These are phyloP conservation scores for Syncerus caffer DNA, from an alignment of 2,797 vertebrate species.

Conservation along the genomic window DNA sequence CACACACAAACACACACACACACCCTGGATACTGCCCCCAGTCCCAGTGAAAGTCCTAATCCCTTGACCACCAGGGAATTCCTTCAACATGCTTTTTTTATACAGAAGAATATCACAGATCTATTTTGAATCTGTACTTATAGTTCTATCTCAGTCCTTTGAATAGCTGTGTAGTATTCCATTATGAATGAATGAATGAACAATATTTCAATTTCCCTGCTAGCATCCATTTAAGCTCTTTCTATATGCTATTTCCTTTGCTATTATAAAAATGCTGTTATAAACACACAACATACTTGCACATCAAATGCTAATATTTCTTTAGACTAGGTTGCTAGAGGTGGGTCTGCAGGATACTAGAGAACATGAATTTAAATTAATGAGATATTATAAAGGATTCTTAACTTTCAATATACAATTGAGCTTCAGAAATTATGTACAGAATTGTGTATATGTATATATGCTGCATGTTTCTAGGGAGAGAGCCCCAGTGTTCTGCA, in stretches of 20 bases:
- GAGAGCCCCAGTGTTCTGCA: background rate
- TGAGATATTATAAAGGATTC: background rate
- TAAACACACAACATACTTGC: background rate
- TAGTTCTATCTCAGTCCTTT: background rate
- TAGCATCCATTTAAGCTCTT: background rate
- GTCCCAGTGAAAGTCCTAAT: background rate
- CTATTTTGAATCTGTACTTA: background rate
- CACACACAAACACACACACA: background rate
- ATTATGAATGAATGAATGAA: background rate
- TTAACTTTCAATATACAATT: background rate
- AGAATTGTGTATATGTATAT: background rate
- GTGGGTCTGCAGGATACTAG: background rate
- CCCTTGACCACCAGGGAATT: background rate
- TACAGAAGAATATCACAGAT: background rate
- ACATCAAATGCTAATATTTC: background rate
- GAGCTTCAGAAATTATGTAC: background rate
- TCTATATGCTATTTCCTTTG: background rate
- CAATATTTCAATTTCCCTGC: background rate
- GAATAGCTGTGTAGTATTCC: background rate
- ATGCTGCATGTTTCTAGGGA: background rate
- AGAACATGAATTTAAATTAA: background rate
- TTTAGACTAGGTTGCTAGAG: background rate
- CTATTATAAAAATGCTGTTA: background rate
- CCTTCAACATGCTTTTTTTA: background rate
- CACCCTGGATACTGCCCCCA: background rate